phyloP scores from a whole-genome alignment of 1,140 invertebrate species.

The Luehdorfia chinensis region DNA sequence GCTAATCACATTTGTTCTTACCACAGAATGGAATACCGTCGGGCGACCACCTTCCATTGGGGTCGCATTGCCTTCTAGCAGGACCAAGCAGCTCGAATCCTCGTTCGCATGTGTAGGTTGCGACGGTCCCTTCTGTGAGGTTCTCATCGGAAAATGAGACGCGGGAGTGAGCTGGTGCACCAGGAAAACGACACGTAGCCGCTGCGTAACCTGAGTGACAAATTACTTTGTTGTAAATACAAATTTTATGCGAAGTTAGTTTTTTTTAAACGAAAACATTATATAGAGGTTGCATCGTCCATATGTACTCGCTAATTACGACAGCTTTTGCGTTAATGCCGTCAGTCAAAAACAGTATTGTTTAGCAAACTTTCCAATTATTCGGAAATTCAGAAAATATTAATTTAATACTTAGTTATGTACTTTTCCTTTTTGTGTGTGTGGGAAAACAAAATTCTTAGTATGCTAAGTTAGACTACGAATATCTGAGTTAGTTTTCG shows the following conservation, averaged over 20 bases:
- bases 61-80: conserved; percentile 84
- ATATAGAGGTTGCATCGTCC: neutral
- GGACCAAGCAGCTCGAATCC: conserved; percentile 95
- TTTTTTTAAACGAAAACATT: conserved; percentile 5
- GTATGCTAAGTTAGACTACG: no score
- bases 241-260: neutral
- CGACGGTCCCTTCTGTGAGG: conserved; percentile 83
- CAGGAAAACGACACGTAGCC: conserved; percentile 88
- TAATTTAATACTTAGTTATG: no score
- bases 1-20: no score
- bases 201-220: conserved; percentile 33
- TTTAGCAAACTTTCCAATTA: no score
- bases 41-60: conserved; percentile 90
- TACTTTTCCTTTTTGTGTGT: no score
- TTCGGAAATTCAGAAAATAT: no score
- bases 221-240: neutral
- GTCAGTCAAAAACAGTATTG: no score
- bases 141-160: conserved; percentile 87
- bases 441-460: no score
- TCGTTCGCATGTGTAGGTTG: conserved; percentile 91
- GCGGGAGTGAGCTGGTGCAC: conserved; percentile 91
- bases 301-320: no score
- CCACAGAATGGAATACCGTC: conserved; percentile 96
- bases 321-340: no score
- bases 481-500: no score